A percentile compares a stretch with the other conserved stretches of the same genome.
Evolutionary conservation across 2,113 vertebrate species (phyloP).

Genomic region (Phodopus roborovskii): DNA sequence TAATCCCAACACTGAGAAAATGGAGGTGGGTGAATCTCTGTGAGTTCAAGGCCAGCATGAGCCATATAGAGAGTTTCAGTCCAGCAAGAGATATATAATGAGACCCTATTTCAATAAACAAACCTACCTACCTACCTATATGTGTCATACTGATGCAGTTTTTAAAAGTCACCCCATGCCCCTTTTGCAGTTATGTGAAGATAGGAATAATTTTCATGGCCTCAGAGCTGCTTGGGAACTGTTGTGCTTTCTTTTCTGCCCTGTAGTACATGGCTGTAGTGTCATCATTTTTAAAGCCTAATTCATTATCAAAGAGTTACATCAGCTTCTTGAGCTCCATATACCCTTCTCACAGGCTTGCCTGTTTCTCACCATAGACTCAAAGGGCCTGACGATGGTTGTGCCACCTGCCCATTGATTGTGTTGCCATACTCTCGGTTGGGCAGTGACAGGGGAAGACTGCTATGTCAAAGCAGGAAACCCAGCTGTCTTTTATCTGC

Average conservation of each 20-base stretch:
- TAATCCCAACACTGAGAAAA: background rate
- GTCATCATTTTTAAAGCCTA: slow-evolving; percentile 33
- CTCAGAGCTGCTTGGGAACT: background rate
- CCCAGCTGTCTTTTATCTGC: slow-evolving; percentile 71
- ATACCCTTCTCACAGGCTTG: slow-evolving; percentile 20
- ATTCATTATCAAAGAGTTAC: slow-evolving; percentile 44
- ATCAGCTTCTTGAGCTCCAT: slow-evolving; percentile 49
- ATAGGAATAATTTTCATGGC: background rate
- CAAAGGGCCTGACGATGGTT: slow-evolving; percentile 50
- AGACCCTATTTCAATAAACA: background rate
- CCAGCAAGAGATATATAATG: background rate
- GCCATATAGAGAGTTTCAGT: background rate
- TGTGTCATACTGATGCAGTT: background rate
- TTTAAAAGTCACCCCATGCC: background rate
- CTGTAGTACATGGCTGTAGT: background rate
- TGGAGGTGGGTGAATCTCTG: background rate
- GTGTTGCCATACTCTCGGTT: background rate
- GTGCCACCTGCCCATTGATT: slow-evolving; percentile 66
- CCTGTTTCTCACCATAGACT: slow-evolving; percentile 76
- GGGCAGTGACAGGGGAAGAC: slow-evolving; percentile 53
- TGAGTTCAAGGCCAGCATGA: background rate
- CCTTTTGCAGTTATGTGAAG: background rate
- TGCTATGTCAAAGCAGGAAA: slow-evolving; percentile 56
- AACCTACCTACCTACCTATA: background rate
- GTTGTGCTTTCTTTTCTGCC: slow-evolving; percentile 16